phyloP scores from a whole-genome alignment of 1,140 invertebrate species.

The Bombus breviceps region DNA sequence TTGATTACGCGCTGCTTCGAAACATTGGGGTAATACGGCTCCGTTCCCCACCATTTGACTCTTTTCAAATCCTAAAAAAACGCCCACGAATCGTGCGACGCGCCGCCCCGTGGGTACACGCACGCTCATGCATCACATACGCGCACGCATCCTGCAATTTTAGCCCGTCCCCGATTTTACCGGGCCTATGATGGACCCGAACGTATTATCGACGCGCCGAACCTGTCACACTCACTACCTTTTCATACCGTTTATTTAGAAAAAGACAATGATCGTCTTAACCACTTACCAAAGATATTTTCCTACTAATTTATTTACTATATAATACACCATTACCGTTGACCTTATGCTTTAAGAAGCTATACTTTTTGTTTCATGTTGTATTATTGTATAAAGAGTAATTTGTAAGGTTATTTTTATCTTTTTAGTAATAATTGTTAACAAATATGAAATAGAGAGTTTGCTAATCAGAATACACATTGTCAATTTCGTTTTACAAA shows the following conservation, averaged over 20 bases:
- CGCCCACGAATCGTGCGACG: conserved; percentile 43
- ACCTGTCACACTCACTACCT: neutral
- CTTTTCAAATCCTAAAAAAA: conserved; percentile 41
- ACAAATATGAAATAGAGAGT: too few species aligned
- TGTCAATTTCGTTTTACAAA: too few species aligned
- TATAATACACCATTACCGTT: too few species aligned
- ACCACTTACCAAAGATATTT: neutral
- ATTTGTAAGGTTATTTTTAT: neutral
- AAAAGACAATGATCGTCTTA: neutral
- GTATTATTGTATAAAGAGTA: neutral
- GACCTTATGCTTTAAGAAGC: too few species aligned
- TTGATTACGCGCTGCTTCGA: conserved; percentile 32
- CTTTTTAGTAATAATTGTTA: neutral
- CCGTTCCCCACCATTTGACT: neutral
- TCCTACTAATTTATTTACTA: neutral
- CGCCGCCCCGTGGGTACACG: conserved; percentile 26
- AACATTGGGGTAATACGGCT: conserved; percentile 43
- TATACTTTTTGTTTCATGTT: too few species aligned
- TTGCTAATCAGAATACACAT: too few species aligned
- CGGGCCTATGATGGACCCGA: conserved; percentile 16
- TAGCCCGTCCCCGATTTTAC: conserved; percentile 4
- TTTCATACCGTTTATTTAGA: neutral
- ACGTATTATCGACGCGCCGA: conserved; percentile 21
- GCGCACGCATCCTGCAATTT: conserved; percentile 32
- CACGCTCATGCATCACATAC: conserved; percentile 28